These are phyloP conservation scores for Phragmatobia fuliginosa DNA, from an alignment of 2,888 invertebrate genomes.

Conservation along the genomic window DNA sequence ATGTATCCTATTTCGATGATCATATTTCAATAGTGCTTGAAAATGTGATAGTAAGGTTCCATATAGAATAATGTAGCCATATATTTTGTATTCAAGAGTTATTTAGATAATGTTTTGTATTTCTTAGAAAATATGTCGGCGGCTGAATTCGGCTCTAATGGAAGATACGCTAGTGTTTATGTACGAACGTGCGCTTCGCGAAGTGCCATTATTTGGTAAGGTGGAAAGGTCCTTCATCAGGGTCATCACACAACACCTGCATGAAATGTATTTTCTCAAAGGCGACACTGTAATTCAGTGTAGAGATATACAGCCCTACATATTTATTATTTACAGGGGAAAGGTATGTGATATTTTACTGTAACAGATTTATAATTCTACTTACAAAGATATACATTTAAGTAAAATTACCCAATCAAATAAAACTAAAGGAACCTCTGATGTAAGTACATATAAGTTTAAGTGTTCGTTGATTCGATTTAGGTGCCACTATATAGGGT, in stretches of 20 bases:
- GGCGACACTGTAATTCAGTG: slow-evolving; percentile 81
- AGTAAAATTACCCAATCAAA: not conserved
- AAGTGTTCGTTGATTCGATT: too few relatives aligned
- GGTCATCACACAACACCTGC: slow-evolving; percentile 82
- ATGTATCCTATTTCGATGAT: slow-evolving; percentile 14
- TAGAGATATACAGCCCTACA: slow-evolving; percentile 78
- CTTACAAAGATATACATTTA: not conserved
- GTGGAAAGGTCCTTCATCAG: slow-evolving; percentile 85
- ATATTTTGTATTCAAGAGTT: slow-evolving; percentile 16
- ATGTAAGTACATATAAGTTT: too few relatives aligned
- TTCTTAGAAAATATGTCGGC: slow-evolving; percentile 75
- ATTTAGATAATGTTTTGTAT: slow-evolving; percentile 20
- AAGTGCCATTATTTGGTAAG: slow-evolving; percentile 84
- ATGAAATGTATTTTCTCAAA: slow-evolving; percentile 82
- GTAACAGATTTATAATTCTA: not conserved
- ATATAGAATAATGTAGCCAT: slow-evolving; percentile 10
- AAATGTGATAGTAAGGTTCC: slow-evolving; percentile 11
- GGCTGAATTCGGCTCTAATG: slow-evolving; percentile 83
- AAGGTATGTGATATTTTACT: slow-evolving; percentile 65
- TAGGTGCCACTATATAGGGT: not conserved
- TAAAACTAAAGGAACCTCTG: too few relatives aligned
- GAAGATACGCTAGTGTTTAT: slow-evolving; percentile 84
- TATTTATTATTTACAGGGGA: slow-evolving; percentile 84
- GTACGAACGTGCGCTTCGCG: slow-evolving; percentile 82
- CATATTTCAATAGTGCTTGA: slow-evolving; percentile 14